Conservation (phyloP, 2,888 invertebrate genomes). For the Agrotis clavis region DNA sequence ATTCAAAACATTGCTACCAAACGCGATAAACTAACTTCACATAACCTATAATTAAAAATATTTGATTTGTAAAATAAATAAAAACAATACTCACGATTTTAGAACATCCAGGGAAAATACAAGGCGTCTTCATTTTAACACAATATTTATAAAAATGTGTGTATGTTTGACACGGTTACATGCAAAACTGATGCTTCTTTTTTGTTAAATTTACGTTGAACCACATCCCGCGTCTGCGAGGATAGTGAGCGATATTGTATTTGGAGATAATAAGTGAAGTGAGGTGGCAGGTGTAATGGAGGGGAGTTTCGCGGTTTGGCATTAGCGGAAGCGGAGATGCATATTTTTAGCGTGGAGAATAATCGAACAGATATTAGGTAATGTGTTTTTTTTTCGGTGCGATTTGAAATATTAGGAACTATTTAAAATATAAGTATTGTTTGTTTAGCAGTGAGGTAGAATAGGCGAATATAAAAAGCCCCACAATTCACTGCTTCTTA, state of each 20-base stretch:
- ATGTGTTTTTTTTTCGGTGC: too few relatives aligned
- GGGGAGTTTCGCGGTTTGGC: slow-evolving; percentile 38
- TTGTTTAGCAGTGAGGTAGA: too few relatives aligned
- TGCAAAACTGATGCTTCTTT: slow-evolving; percentile 58
- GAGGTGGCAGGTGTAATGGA: slow-evolving; percentile 58
- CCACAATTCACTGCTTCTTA: background rate
- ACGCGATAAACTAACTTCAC: background rate
- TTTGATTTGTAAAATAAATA: slow-evolving; percentile 16
- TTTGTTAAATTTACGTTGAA: slow-evolving; percentile 67
- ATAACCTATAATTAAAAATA: slow-evolving; percentile 28
- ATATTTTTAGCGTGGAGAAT: too few relatives aligned
- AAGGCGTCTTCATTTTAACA: slow-evolving; percentile 79
- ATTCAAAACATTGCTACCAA: slow-evolving; percentile 15
- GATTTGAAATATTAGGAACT: too few relatives aligned
- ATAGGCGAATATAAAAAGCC: too few relatives aligned
- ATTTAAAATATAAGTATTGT: too few relatives aligned
- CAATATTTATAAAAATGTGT: slow-evolving; percentile 21
- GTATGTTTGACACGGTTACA: slow-evolving; percentile 12
- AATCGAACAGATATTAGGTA: too few relatives aligned
- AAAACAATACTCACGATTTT: slow-evolving; percentile 78
- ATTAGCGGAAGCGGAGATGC: slow-evolving; percentile 31
- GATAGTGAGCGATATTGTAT: slow-evolving; percentile 67
- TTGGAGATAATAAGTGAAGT: slow-evolving; percentile 81
- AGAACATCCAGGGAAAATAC: slow-evolving; percentile 82
- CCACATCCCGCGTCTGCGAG: slow-evolving; percentile 62